Percentiles rank a stretch among this genome's conserved stretches.
phyloP scores from a whole-genome alignment of 2,797 vertebrate species.

The Amazona finschi region DNA sequence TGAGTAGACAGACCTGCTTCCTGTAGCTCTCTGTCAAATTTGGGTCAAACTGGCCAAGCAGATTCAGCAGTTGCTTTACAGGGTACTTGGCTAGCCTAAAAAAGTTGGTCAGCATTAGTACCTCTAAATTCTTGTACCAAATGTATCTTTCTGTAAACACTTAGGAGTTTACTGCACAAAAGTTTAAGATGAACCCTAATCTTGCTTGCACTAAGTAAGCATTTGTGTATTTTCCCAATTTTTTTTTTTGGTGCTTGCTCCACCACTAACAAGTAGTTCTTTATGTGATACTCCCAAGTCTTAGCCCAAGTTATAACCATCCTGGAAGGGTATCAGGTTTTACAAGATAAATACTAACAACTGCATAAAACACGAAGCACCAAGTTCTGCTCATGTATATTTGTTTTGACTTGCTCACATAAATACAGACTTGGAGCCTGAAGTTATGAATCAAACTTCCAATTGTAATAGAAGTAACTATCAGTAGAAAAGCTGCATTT shows the following conservation, averaged over 20 bases:
- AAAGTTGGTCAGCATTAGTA: not conserved
- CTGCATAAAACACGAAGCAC: not conserved
- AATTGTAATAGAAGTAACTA: not conserved
- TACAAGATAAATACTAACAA: not conserved
- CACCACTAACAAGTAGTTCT: not conserved
- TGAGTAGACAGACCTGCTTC: not conserved
- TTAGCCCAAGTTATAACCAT: not conserved
- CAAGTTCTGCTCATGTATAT: not conserved
- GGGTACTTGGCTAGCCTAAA: not conserved
- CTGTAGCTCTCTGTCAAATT: not conserved
- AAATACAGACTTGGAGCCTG: not conserved
- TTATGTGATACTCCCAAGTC: not conserved
- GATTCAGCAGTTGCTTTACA: not conserved
- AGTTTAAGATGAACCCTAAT: not conserved
- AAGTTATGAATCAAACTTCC: slow-evolving; percentile 5
- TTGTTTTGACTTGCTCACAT: not conserved
- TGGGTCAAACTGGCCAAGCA: not conserved
- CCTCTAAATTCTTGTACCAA: not conserved
- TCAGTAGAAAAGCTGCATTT: not conserved
- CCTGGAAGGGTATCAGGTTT: not conserved
- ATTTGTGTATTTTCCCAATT: not conserved
- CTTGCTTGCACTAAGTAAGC: not conserved
- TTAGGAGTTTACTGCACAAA: not conserved
- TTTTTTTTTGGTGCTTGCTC: not conserved
- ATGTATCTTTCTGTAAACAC: not conserved